Base-by-base conservation (phyloP, 2,113 vertebrate species). In the Rhabdomys dilectus region DNA sequence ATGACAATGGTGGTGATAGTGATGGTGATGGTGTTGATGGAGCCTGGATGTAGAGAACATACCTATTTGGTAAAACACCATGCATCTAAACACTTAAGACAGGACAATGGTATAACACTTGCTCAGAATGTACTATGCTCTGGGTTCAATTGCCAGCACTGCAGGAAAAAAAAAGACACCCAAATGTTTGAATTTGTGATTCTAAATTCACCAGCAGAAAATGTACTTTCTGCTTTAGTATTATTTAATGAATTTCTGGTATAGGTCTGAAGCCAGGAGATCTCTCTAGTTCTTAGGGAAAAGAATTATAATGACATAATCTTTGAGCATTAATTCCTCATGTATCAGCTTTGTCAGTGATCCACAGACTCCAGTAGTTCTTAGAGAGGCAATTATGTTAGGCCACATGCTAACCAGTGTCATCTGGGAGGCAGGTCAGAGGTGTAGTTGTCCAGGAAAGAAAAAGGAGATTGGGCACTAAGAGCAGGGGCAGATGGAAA, bases 271-370 rank as follows among this genome's bases (percentile, higher is more conserved):
- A 70, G 92, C 42, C 24, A 82, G 51, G 7, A 85, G 31, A 56
- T 88, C 91, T 95, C 81, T 36, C 56, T 68, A 48, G 48, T 94
- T n/a, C 29, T 62, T 85, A 36, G 81, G 68, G 51, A 84, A 81
- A 73, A 66, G 31, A 39, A 26, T 24, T 36, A 78, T 26, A 88
- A 70, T 77, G 42, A 45, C 5, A 73, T 31, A 15, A 60, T 87
- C 34, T 89, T 39, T 78, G 64, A 53, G 42, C 4, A 48, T 86
- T 93, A 26, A 3, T 89, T 82, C 75, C 86, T 70, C 31, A 36
- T 58, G 62, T 42, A 36, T 64, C 24, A 34, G 12, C 4, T 39
- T 76, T 60, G 53, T 60, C 24, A 89, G 21, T 66, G 34, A 36
- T 89, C 36, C 64, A 42, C 70, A 56, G 39, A 92, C 24, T 19